Base-by-base conservation (phyloP, 2,113 vertebrate genomes). In the Climacteris rufus region DNA sequence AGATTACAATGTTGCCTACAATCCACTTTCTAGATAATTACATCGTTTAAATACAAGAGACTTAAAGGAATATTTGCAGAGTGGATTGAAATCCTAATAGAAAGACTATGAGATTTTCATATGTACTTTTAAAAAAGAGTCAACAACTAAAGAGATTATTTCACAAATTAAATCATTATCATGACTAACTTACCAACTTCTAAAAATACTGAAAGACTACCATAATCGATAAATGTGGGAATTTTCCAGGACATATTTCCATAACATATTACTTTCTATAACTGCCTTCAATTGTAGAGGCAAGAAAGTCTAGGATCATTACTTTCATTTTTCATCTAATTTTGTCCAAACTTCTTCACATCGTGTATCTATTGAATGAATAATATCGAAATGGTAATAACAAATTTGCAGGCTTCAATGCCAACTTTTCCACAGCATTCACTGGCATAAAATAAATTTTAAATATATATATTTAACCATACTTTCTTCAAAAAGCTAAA, bases 211-310 rank as follows among this genome's bases (percentile, higher is more conserved):
- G 30, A 83, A 68, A 74, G 5, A 23, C 15, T 53, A 15, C 7
- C 3, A 9, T 70, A 45, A 35, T 7, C 70, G 28, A 57, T 44
- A 13, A 37, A 53, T 40, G 6, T 50, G 2, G 11, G 12, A 87
- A 10, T 6, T 49, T 74, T 83, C 31, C 15, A 65, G 16, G 70
- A 78, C 1, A 23, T 21, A 74, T 45, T 45, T 53, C 13, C 20
- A 45, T 45, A 57, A 42, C 7, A 14, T 53, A 40, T 47, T 53
- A 18, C 8, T 53, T 87, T 24, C 33, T 31, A 8, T 22, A 77
- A 22, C n/a, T 63, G 49, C 3, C 3, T 72, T 42, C 15, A 23
- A 5, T 8, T 44, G 2, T 2, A 65, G 7, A 21, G 6, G 4
- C 6, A 72, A 64, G 12, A 56, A 93, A 74, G 16, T 33, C 21